phyloP scores from a whole-genome alignment of 1,140 invertebrate genomes.

The Drosophila simulans region DNA sequence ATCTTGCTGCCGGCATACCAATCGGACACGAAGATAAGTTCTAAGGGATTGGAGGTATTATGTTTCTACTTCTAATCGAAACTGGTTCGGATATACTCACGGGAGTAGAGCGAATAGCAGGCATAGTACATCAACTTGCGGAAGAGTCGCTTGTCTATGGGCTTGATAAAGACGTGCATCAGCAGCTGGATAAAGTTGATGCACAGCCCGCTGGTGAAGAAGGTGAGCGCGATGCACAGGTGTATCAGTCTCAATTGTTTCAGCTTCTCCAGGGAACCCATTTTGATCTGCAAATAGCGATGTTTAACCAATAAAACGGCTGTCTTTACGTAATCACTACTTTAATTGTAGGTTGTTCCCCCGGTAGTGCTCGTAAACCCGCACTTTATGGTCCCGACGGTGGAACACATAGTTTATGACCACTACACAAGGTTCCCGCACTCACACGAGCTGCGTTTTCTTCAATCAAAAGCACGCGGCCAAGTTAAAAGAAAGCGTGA shows the following conservation, averaged over 20 bases:
- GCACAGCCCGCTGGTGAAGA: conserved; percentile 94
- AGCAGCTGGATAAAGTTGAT: conserved; percentile 93
- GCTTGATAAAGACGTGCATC: conserved; percentile 90
- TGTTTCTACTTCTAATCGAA: too few relatives aligned
- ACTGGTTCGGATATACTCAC: conserved; percentile 88
- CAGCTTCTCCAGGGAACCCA: conserved; percentile 66
- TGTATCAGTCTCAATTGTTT: conserved; percentile 86
- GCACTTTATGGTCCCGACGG: conserved; percentile 2
- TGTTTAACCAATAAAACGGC: conserved; percentile 10
- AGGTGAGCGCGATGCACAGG: conserved; percentile 94
- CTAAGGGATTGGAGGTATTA: conserved; percentile 85
- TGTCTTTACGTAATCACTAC: conserved; percentile 45
- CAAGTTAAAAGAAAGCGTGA: conserved; percentile 25
- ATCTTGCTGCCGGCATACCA: conserved; percentile 95
- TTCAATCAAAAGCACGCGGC: conserved; percentile 7
- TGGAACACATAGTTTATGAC: conserved; percentile 5
- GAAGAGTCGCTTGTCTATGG: conserved; percentile 91
- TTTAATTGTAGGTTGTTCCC: conserved; percentile 22
- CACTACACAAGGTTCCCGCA: conserved; percentile 3
- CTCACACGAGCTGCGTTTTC: conserved; percentile 7
- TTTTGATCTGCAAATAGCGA: conserved; percentile 39
- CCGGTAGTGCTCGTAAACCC: conserved; percentile 8
- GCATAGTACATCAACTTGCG: conserved; percentile 96
- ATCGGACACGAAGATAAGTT: conserved; percentile 95
- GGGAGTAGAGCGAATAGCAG: conserved; percentile 94